phyloP scores from a whole-genome alignment of 1,140 invertebrate genomes.

The Heliconius hermathena region DNA sequence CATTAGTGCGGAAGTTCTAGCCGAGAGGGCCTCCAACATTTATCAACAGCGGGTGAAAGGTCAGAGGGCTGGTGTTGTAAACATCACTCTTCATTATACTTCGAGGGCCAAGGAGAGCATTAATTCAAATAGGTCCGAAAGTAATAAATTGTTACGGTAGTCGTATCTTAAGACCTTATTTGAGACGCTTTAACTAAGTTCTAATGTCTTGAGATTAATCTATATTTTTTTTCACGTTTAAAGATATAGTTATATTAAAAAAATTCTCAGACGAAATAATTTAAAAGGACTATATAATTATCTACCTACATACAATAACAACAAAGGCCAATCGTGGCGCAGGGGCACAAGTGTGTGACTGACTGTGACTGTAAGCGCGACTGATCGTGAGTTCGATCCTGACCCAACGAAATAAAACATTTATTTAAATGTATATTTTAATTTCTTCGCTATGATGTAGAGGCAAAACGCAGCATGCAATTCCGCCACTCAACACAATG shows the following conservation, averaged over 20 bases:
- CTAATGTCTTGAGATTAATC: slow-evolving; percentile 25
- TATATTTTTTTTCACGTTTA: neutral
- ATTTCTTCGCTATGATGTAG: no score
- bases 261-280: no score
- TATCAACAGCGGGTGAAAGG: slow-evolving; percentile 14
- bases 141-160: slow-evolving; percentile 27
- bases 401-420: no score
- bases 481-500: no score
- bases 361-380: no score
- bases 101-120: slow-evolving; percentile 19
- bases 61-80: slow-evolving; percentile 43
- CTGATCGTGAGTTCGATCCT: no score
- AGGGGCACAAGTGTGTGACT: no score
- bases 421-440: neutral
- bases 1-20: slow-evolving; percentile 6
- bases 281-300: no score
- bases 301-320: no score
- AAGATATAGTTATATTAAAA: no score
- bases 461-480: no score
- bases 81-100: slow-evolving; percentile 57
- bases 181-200: slow-evolving; percentile 1
- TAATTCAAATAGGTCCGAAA: slow-evolving; percentile 18
- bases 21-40: neutral
- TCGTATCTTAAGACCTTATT: slow-evolving; percentile 31
- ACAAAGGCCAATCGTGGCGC: no score